Conservation (phyloP, 1,140 invertebrate genomes). For the Zaprionus gabonicus region DNA sequence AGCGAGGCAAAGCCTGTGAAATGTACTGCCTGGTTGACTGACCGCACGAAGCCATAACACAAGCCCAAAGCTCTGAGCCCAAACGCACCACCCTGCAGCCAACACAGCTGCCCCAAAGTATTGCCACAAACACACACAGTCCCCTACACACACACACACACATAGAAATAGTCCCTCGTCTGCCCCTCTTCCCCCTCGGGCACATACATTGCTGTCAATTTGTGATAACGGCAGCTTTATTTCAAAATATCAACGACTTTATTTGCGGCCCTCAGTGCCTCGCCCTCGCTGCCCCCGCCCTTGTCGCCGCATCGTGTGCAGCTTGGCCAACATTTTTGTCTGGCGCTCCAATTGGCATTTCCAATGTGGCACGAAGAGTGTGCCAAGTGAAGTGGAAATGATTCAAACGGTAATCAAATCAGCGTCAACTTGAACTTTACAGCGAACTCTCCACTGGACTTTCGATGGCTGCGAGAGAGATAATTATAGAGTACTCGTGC, state of each 20-base stretch:
- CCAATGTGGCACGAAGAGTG: constrained; percentile 4
- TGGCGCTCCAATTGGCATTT: constrained; percentile 12
- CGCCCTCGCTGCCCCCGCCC: background rate
- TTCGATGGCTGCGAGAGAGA: background rate
- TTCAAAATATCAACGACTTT: constrained; percentile 69
- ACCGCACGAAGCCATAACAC: constrained; percentile 70
- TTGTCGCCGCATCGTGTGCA: constrained; percentile 1
- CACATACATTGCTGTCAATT: constrained; percentile 65
- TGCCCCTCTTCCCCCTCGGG: background rate
- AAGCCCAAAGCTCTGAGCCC: constrained; percentile 6
- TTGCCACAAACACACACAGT: constrained; percentile 20
- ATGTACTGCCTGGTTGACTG: constrained; percentile 45
- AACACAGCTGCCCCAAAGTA: constrained; percentile 55
- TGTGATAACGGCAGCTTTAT: constrained; percentile 74
- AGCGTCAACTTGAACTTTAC: constrained; percentile 13
- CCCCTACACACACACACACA: constrained; percentile 6
- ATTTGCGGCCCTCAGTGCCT: constrained; percentile 36
- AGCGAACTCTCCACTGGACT: background rate
- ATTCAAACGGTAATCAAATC: constrained; percentile 35
- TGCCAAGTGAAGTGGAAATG: constrained; percentile 24
- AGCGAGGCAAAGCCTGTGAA: constrained; percentile 56
- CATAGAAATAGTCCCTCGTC: constrained; percentile 2
- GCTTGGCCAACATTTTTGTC: constrained; percentile 10
- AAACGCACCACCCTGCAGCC: constrained; percentile 14
- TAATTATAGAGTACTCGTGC: constrained; percentile 8